phyloP scores from a whole-genome alignment of 2,797 vertebrate species.

The Neomorphus geoffroyi region DNA sequence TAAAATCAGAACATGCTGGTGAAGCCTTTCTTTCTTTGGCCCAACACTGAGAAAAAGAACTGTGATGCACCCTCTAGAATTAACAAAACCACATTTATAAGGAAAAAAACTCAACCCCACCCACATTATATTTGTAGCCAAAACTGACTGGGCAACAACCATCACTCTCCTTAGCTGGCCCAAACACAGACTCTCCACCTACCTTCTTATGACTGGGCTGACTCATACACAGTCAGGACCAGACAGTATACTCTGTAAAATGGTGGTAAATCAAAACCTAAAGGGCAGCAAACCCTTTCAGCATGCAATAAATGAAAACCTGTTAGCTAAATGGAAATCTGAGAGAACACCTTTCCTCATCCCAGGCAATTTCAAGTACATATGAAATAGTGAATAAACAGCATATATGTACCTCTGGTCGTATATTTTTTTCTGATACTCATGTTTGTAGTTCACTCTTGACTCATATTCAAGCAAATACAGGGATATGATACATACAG shows the following conservation, averaged over 20 bases:
- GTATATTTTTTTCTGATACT: neutral
- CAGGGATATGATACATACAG: neutral
- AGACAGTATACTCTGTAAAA: neutral
- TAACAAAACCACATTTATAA: neutral
- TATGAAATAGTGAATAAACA: neutral
- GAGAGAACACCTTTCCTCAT: neutral
- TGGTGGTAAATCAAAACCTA: neutral
- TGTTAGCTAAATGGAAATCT: neutral
- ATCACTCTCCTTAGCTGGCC: neutral
- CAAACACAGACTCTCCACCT: neutral
- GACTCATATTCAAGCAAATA: constrained; percentile 9
- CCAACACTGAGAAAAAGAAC: neutral
- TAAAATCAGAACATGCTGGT: neutral
- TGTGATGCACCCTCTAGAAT: neutral
- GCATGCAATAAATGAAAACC: neutral
- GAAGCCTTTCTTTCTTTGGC: neutral
- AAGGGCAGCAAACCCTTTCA: neutral
- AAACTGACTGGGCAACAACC: neutral
- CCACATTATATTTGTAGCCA: neutral
- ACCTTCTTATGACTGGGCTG: constrained; percentile 1
- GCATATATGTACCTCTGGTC: neutral
- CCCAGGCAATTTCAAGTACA: neutral
- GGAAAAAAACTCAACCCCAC: neutral
- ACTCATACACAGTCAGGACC: neutral
- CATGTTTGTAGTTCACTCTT: neutral